These are phyloP conservation scores for Megalops cyprinoides DNA, from an alignment of 2,797 vertebrate genomes.

Conservation along the genomic window DNA sequence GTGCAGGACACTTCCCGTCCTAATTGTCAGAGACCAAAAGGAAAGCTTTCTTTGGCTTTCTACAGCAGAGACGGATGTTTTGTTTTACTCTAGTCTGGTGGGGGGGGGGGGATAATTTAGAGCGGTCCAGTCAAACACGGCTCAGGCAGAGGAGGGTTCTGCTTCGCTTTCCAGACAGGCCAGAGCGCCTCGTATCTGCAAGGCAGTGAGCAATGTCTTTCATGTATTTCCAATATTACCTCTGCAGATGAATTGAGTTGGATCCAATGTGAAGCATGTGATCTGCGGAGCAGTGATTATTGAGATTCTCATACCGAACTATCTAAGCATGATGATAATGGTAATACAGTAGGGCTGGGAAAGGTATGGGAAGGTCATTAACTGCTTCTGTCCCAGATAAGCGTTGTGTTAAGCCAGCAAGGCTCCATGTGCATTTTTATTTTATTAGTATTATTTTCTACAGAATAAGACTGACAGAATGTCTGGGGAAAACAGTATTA, in stretches of 20 bases:
- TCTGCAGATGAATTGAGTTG: not conserved
- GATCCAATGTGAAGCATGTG: not conserved
- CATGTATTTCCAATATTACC: conserved; percentile 10
- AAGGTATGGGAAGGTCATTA: not conserved
- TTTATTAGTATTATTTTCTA: not conserved
- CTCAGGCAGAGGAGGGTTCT: not conserved
- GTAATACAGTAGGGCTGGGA: no score
- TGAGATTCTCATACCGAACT: not conserved
- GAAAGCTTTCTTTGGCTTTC: not conserved
- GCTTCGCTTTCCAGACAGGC: not conserved
- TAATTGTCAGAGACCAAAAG: not conserved
- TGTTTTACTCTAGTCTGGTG: not conserved
- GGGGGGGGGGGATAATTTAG: not conserved
- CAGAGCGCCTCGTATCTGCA: not conserved
- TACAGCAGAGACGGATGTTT: not conserved
- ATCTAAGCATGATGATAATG: not conserved
- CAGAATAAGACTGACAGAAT: not conserved
- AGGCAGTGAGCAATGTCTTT: not conserved
- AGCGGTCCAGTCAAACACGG: not conserved
- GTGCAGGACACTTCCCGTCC: not conserved
- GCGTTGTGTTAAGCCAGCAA: not conserved
- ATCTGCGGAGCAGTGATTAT: not conserved
- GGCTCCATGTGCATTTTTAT: not conserved
- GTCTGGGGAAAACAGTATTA: not conserved
- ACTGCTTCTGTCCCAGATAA: not conserved